Conservation (phyloP, 2,888 invertebrate genomes). For the Agrilus cyanescens region DNA sequence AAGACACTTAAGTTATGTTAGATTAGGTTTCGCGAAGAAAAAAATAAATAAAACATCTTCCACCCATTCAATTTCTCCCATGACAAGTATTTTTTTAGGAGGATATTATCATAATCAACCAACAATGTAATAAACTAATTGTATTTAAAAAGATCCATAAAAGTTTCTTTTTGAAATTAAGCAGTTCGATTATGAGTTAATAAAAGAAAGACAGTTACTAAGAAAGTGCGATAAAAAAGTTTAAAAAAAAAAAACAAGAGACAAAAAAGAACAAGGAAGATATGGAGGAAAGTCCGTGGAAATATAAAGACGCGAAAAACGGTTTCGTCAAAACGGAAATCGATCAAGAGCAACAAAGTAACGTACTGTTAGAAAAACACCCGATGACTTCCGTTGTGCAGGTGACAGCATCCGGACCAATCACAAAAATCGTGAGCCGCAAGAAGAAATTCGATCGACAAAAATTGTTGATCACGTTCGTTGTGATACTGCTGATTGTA, state of each 20-base stretch:
- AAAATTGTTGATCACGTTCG: slow-evolving; percentile 3
- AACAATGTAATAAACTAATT: no score
- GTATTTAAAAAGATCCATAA: no score
- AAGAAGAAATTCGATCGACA: slow-evolving; percentile 15
- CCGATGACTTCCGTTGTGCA: slow-evolving; percentile 29
- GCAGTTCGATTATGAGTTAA: no score
- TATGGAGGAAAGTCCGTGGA: slow-evolving; percentile 20
- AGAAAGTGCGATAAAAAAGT: background rate
- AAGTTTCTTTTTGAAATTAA: no score
- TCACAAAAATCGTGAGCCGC: slow-evolving; percentile 28
- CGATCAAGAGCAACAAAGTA: slow-evolving; percentile 16
- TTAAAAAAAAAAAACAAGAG: slow-evolving; percentile 12
- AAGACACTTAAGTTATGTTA: no score
- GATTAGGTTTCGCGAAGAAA: no score
- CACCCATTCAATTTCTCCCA: no score
- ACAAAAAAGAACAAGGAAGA: slow-evolving; percentile 22
- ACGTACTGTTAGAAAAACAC: slow-evolving; percentile 18
- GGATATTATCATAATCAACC: no score
- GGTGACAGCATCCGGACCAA: slow-evolving; percentile 28
- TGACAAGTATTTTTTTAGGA: no score
- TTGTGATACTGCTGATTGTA: no score
- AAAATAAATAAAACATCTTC: no score
- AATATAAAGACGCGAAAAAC: slow-evolving; percentile 23
- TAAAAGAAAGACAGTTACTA: no score
- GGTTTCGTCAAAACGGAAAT: slow-evolving; percentile 23